These are phyloP conservation scores for Grallaria varia DNA, from an alignment of 2,113 vertebrate species.

Conservation along the genomic window DNA sequence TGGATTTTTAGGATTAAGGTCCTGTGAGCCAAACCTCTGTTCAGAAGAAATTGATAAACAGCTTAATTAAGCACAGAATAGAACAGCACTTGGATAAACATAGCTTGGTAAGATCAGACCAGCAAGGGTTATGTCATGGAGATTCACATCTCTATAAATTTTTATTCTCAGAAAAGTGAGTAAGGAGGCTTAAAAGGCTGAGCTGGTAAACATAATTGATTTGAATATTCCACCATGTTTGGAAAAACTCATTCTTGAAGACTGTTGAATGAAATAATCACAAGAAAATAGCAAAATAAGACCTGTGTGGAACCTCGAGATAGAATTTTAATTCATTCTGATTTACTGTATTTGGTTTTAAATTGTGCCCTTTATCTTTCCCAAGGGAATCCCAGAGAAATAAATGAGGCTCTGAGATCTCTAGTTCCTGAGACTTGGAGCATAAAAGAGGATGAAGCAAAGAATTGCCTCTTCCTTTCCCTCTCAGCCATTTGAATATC, in stretches of 20 bases:
- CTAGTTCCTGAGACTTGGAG: background rate
- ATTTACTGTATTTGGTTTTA: background rate
- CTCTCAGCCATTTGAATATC: background rate
- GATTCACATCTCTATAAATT: background rate
- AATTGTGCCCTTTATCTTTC: background rate
- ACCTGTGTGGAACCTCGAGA: background rate
- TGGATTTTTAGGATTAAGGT: background rate
- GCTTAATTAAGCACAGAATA: background rate
- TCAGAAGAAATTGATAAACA: constrained; percentile 1
- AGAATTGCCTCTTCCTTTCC: background rate
- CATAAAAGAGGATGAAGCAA: background rate
- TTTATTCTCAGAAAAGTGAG: background rate
- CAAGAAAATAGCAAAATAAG: background rate
- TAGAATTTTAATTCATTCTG: background rate
- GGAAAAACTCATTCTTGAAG: background rate
- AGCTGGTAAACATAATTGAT: background rate
- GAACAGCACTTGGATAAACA: background rate
- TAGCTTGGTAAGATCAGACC: background rate
- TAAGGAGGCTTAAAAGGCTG: background rate
- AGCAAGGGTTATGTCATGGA: background rate
- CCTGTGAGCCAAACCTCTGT: background rate
- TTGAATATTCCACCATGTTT: background rate
- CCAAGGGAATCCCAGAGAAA: background rate
- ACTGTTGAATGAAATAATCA: background rate
- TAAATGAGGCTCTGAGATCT: background rate